A percentile compares a stretch with the other conserved stretches of the same genome.
Evolutionary conservation across 2,797 vertebrate species (phyloP).

Genomic region (Leptoclinus maculatus): DNA sequence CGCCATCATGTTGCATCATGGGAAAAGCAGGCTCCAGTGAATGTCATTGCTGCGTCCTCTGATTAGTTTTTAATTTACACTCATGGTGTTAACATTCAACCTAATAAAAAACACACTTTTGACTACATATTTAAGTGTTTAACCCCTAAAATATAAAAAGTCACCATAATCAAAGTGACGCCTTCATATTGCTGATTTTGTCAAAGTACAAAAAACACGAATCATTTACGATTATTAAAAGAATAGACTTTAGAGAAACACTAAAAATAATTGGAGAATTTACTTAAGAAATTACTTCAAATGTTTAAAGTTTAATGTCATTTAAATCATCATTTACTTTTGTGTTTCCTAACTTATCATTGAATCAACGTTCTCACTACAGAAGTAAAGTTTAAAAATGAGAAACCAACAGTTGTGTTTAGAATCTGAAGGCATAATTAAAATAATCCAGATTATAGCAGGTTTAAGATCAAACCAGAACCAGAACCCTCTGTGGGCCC

Average conservation of each 20-base stretch:
- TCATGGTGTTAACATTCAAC: neutral
- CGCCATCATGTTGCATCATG: neutral
- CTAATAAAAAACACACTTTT: neutral
- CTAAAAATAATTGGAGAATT: neutral
- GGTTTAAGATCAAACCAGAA: neutral
- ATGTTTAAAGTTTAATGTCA: neutral
- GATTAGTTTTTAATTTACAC: neutral
- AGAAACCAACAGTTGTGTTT: neutral
- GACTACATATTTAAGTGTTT: neutral
- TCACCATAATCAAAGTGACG: neutral
- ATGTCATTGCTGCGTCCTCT: neutral
- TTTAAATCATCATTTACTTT: neutral
- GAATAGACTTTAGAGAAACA: neutral
- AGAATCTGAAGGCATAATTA: neutral
- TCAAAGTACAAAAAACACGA: neutral
- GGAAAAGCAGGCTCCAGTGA: neutral
- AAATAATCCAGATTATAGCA: neutral
- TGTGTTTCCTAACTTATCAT: neutral
- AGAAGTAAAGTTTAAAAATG: neutral
- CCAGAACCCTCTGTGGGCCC: neutral
- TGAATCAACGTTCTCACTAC: neutral
- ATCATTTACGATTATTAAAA: neutral
- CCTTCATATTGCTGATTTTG: neutral
- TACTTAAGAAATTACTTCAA: neutral
- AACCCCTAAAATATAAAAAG: neutral